Evolutionary conservation across 2,888 invertebrate genomes (phyloP).

Genomic region (Bombylius discolor): DNA sequence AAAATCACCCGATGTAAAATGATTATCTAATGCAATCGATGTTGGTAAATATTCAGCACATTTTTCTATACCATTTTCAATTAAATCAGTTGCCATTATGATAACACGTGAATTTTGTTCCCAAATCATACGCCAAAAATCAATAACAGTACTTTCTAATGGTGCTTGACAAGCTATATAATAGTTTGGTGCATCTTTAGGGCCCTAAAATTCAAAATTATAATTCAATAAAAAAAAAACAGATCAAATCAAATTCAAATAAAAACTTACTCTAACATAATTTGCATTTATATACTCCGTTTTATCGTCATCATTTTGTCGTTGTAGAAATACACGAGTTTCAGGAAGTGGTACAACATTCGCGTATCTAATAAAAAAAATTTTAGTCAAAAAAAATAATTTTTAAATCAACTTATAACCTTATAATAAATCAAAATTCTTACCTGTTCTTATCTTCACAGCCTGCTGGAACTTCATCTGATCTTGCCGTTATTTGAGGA

Average conservation of each 20-base stretch:
- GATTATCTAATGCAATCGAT: conserved; percentile 80
- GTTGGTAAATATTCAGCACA: conserved; percentile 86
- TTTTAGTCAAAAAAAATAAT: neutral
- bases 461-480: conserved; percentile 73
- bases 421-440: conserved; percentile 8
- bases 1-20: conserved; percentile 74
- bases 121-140: conserved; percentile 96
- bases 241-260: neutral
- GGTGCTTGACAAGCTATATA: conserved; percentile 92
- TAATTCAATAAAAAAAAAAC: neutral
- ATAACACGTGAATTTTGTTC: conserved; percentile 81
- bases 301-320: conserved; percentile 58
- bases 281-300: conserved; percentile 91
- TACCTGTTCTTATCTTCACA: conserved; percentile 77
- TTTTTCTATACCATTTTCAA: conserved; percentile 80
- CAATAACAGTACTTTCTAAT: conserved; percentile 64
- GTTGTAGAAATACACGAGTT: conserved; percentile 66
- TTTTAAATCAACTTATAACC: neutral
- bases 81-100: conserved; percentile 80
- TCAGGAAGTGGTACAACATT: conserved; percentile 91
- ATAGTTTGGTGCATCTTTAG: conserved; percentile 65
- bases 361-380: conserved; percentile 47
- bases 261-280: conserved; percentile 63
- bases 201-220: conserved; percentile 48
- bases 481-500: conserved; percentile 61